phyloP scores from a whole-genome alignment of 2,113 vertebrate species.

The Scomber scombrus region DNA sequence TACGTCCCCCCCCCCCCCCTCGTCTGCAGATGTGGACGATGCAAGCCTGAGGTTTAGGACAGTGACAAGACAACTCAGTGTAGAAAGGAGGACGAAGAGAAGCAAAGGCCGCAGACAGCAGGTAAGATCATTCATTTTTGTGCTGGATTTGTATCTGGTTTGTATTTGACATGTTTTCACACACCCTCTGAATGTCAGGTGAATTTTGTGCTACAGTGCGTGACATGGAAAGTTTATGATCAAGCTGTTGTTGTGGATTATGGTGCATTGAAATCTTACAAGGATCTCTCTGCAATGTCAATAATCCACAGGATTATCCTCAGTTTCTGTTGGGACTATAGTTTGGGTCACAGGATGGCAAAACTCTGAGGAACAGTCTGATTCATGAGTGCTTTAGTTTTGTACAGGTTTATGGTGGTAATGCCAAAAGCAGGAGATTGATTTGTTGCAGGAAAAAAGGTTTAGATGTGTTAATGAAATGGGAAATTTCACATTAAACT shows the following conservation, averaged over 20 bases:
- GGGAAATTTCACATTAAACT: background rate
- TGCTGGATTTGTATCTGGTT: background rate
- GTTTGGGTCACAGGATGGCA: constrained; percentile 27
- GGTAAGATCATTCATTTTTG: constrained; percentile 46
- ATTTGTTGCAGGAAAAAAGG: background rate
- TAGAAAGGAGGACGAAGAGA: constrained; percentile 46
- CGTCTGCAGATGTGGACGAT: constrained; percentile 66
- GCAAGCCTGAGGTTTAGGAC: constrained; percentile 58
- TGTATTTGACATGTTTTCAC: constrained; percentile 10
- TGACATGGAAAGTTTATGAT: constrained; percentile 48
- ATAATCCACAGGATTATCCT: constrained; percentile 77
- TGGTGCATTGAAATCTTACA: constrained; percentile 67
- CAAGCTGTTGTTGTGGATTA: constrained; percentile 65
- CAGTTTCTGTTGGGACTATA: constrained; percentile 46
- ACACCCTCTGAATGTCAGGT: background rate
- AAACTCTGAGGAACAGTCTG: constrained; percentile 25
- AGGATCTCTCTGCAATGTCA: constrained; percentile 72
- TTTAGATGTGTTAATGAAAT: constrained; percentile 3
- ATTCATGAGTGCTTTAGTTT: background rate
- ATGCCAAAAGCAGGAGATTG: background rate
- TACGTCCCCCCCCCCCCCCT: constrained; percentile 48
- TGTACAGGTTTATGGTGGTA: background rate
- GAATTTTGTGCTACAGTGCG: constrained; percentile 8
- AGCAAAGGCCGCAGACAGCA: constrained; percentile 10
- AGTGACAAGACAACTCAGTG: constrained; percentile 24